Conservation (phyloP, 2,797 vertebrate genomes). For the Aratinga solstitialis region DNA sequence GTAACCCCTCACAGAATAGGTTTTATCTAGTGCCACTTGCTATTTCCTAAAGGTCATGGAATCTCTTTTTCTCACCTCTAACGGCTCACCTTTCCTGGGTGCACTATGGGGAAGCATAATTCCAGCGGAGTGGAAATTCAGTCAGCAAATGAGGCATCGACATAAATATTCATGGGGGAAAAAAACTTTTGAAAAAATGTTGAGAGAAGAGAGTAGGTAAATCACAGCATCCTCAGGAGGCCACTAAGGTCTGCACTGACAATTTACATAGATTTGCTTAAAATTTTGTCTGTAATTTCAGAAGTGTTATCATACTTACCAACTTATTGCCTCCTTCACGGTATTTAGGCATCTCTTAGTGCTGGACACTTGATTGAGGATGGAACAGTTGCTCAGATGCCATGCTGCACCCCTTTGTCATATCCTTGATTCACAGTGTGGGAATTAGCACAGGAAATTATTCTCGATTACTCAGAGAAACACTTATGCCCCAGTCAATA, state of each 20-base stretch:
- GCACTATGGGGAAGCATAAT: constrained; percentile 76
- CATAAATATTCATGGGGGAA: constrained; percentile 76
- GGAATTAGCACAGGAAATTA: not conserved
- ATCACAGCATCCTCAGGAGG: constrained; percentile 32
- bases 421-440: not conserved
- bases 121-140: constrained; percentile 74
- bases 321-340: not conserved
- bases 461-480: not conserved
- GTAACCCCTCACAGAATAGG: constrained; percentile 45
- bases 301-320: not conserved
- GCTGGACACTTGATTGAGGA: not conserved
- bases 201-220: constrained; percentile 57
- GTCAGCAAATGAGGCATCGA: constrained; percentile 67
- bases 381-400: not conserved
- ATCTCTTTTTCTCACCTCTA: constrained; percentile 75
- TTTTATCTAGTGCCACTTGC: constrained; percentile 68
- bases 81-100: constrained; percentile 72
- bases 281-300: constrained; percentile 38
- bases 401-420: not conserved
- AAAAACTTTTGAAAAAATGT: constrained; percentile 62
- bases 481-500: not conserved
- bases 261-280: constrained; percentile 55
- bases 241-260: constrained; percentile 31
- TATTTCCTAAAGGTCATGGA: constrained; percentile 79
- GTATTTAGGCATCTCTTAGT: not conserved